Evolutionary conservation across 2,797 vertebrate genomes (phyloP).

Genomic region (Oryzias sinensis): DNA sequence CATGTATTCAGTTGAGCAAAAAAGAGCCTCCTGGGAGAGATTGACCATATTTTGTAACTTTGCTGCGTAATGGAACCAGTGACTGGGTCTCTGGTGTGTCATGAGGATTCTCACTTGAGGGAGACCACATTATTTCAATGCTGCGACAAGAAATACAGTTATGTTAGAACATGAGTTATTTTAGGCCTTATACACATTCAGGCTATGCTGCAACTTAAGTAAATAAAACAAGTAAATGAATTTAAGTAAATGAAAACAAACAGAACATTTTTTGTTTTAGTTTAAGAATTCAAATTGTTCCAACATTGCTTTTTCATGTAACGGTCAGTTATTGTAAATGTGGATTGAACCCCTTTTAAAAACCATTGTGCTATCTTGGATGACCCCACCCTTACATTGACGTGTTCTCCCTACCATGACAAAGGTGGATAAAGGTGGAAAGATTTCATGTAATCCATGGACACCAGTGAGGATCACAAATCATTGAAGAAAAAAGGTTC

Average conservation of each 20-base stretch:
- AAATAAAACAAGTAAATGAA: too few relatives aligned
- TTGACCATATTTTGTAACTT: constrained; percentile 72
- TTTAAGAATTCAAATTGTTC: background rate
- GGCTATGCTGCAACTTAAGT: background rate
- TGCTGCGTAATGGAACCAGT: constrained; percentile 75
- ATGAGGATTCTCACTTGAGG: constrained; percentile 48
- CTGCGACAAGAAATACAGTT: constrained; percentile 21
- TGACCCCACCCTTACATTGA: too few relatives aligned
- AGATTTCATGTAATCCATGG: too few relatives aligned
- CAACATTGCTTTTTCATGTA: background rate
- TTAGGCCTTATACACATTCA: constrained; percentile 2
- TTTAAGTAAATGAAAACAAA: too few relatives aligned
- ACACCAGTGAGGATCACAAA: too few relatives aligned
- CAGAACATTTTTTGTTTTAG: background rate
- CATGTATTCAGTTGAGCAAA: constrained; percentile 34
- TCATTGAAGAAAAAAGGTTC: too few relatives aligned
- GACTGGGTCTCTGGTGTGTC: constrained; percentile 63
- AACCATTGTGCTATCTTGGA: too few relatives aligned
- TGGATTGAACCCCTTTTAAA: too few relatives aligned
- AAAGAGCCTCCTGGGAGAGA: constrained; percentile 42
- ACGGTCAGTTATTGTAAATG: background rate
- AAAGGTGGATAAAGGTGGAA: too few relatives aligned
- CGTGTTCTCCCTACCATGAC: too few relatives aligned
- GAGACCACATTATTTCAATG: constrained; percentile 30
- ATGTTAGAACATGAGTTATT: constrained; percentile 15